A percentile compares a stretch with the other conserved stretches of the same genome.
Conservation (phyloP, 2,113 vertebrate genomes). For the Orthonyx spaldingii region DNA sequence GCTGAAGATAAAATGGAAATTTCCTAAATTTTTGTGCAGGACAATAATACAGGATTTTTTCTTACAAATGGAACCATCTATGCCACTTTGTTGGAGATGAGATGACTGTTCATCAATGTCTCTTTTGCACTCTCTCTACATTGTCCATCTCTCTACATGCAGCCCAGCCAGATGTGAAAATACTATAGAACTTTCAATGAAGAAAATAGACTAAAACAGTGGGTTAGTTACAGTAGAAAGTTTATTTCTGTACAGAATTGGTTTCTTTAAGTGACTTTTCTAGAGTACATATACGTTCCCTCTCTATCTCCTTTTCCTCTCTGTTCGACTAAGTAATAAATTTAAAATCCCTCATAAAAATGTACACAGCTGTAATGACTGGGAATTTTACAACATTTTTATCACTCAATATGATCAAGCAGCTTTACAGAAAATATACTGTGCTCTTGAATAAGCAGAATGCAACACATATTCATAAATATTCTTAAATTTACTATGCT, state of each 20-base stretch:
- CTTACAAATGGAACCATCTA: not conserved
- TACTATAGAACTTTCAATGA: not conserved
- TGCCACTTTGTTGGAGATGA: not conserved
- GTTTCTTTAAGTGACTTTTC: not conserved
- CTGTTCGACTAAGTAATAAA: not conserved
- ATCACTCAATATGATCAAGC: not conserved
- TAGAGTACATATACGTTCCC: not conserved
- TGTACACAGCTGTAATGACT: not conserved
- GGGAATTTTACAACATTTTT: not conserved
- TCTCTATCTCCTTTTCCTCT: not conserved
- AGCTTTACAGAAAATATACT: not conserved
- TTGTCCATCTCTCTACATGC: not conserved
- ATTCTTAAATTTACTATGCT: not conserved
- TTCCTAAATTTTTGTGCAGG: not conserved
- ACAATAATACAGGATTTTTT: not conserved
- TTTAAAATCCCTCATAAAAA: not conserved
- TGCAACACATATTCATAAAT: not conserved
- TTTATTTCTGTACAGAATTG: not conserved
- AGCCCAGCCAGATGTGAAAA: not conserved
- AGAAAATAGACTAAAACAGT: not conserved
- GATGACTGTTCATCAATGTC: not conserved
- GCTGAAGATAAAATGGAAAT: not conserved
- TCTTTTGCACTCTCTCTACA: not conserved
- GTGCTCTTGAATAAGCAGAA: not conserved
- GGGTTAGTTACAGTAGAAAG: not conserved